Percentiles rank a stretch among this genome's conserved stretches.
phyloP scores from a whole-genome alignment of 2,797 vertebrate genomes.

The Periparus ater region DNA sequence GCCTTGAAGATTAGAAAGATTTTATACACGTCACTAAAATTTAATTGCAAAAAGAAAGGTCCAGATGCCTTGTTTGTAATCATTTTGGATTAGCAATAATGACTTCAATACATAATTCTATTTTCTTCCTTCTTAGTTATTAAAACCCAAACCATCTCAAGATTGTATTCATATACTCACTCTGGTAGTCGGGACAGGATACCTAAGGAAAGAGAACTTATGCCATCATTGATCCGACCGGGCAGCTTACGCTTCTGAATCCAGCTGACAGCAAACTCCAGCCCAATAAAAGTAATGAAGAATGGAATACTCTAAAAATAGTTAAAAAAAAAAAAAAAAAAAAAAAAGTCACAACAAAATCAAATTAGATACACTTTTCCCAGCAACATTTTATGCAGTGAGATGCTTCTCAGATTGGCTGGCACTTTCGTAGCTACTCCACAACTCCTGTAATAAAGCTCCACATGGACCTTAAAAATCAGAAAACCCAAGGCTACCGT shows the following conservation, averaged over 20 bases:
- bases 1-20: neutral
- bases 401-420: neutral
- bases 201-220: constrained; percentile 86
- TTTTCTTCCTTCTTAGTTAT: neutral
- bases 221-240: constrained; percentile 80
- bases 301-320: constrained; percentile 84
- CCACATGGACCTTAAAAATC: neutral
- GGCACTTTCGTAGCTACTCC: neutral
- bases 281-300: constrained; percentile 84
- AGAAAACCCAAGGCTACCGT: neutral
- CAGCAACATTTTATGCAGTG: neutral
- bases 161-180: constrained; percentile 72
- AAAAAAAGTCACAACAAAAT: neutral
- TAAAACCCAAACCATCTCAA: neutral
- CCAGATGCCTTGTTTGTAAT: neutral
- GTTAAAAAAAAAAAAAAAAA: neutral
- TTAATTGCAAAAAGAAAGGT: neutral
- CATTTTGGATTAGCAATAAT: neutral
- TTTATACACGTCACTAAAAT: neutral
- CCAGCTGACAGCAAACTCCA: constrained; percentile 85
- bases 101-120: neutral
- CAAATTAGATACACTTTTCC: neutral
- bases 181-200: constrained; percentile 86
- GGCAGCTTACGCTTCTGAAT: constrained; percentile 73
- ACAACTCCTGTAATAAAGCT: neutral